phyloP scores from a whole-genome alignment of 2,113 vertebrate species.

The Calyptommatus sinebrachiatus region DNA sequence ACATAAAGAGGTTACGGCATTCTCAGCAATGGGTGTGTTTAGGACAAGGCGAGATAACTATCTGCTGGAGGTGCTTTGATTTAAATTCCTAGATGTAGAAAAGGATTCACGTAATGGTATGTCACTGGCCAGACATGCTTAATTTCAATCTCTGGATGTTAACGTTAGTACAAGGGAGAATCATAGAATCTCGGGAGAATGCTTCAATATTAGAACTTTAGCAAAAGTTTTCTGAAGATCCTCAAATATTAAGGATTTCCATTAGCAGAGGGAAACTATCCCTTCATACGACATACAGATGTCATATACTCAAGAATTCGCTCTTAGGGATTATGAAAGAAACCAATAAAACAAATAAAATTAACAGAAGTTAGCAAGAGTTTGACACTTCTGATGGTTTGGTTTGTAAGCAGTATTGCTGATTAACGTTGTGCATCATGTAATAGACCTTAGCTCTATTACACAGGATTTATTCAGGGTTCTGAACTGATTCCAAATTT shows the following conservation, averaged over 20 bases:
- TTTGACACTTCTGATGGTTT: not conserved
- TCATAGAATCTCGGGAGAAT: not conserved
- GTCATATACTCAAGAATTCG: not conserved
- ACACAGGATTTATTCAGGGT: not conserved
- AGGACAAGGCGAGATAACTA: too few relatives aligned
- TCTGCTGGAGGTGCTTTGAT: too few relatives aligned
- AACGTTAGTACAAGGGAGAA: not conserved
- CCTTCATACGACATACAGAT: not conserved
- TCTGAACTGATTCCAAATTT: too few relatives aligned
- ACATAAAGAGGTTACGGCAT: too few relatives aligned
- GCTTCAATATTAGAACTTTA: conserved; percentile 3
- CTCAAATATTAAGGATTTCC: not conserved
- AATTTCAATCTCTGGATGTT: not conserved
- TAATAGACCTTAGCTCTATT: not conserved
- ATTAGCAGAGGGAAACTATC: not conserved
- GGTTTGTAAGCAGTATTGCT: not conserved
- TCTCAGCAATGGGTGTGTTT: too few relatives aligned
- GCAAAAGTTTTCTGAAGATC: not conserved
- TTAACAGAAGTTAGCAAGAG: not conserved
- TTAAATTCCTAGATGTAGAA: too few relatives aligned
- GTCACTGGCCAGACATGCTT: not conserved
- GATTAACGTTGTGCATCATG: not conserved
- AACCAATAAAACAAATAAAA: not conserved
- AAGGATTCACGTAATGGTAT: not conserved
- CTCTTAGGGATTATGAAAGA: not conserved